Conservation (phyloP, 2,888 invertebrate genomes). For the Agonopterix subpropinquella region DNA sequence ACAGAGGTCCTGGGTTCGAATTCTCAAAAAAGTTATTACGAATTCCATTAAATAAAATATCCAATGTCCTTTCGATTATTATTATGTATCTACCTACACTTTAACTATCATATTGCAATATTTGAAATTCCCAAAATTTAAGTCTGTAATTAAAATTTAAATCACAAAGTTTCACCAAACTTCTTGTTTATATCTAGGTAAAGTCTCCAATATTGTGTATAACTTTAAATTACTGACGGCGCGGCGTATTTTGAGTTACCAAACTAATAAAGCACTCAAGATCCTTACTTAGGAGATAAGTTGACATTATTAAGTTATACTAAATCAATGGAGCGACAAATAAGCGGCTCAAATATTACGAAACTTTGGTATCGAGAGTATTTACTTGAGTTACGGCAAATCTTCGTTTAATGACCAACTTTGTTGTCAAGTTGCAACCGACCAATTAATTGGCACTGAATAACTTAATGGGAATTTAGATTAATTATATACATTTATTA, state of each 20-base stretch:
- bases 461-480: neutral
- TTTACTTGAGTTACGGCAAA: slow-evolving; percentile 30
- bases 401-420: slow-evolving; percentile 55
- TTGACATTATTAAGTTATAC: slow-evolving; percentile 36
- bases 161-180: neutral
- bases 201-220: too few relatives aligned
- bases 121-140: neutral
- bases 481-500: too few relatives aligned
- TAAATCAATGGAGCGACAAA: slow-evolving; percentile 34
- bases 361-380: slow-evolving; percentile 32
- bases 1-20: too few relatives aligned
- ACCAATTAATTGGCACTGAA: slow-evolving; percentile 24
- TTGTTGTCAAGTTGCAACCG: slow-evolving; percentile 41
- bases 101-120: too few relatives aligned
- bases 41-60: too few relatives aligned
- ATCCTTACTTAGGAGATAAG: slow-evolving; percentile 10
- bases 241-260: slow-evolving; percentile 12
- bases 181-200: slow-evolving; percentile 3
- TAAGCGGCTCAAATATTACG: slow-evolving; percentile 46
- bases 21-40: too few relatives aligned
- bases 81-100: too few relatives aligned
- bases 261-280: slow-evolving; percentile 20
- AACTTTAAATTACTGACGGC: too few relatives aligned
- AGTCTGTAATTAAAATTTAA: neutral
- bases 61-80: too few relatives aligned